Conservation (phyloP, 92 coral and sea anemone genomes). For the Phenganax subtilis region DNA sequence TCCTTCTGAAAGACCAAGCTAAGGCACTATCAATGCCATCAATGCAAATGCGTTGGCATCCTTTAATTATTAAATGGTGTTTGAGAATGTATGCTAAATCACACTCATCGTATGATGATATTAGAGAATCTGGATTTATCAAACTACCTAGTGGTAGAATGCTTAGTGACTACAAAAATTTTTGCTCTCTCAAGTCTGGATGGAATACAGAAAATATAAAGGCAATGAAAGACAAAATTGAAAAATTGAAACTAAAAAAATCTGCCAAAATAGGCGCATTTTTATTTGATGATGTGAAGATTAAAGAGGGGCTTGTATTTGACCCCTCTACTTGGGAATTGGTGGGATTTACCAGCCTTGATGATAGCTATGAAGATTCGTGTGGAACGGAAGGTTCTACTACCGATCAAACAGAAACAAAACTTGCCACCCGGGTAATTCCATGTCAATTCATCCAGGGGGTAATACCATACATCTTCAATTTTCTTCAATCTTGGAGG, state of each 20-base stretch:
- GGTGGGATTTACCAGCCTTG: constrained; percentile 29
- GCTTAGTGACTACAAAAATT: constrained; percentile 40
- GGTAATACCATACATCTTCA: neutral
- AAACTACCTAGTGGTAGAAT: constrained; percentile 46
- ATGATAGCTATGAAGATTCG: neutral
- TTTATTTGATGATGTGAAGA: constrained; percentile 38
- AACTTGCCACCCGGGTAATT: constrained; percentile 13
- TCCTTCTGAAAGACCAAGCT: constrained; percentile 21
- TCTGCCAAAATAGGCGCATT: constrained; percentile 33
- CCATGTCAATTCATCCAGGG: constrained; percentile 1
- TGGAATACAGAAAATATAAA: constrained; percentile 35
- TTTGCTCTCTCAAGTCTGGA: constrained; percentile 37
- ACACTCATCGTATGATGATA: constrained; percentile 34
- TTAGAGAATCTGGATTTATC: constrained; percentile 28
- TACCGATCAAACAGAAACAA: constrained; percentile 15
- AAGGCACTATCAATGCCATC: constrained; percentile 39
- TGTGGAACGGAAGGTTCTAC: neutral
- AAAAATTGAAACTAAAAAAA: constrained; percentile 34
- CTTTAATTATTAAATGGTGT: constrained; percentile 17
- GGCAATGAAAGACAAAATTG: constrained; percentile 36
- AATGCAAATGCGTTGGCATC: constrained; percentile 43
- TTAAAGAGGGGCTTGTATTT: constrained; percentile 39
- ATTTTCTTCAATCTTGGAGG: too few relatives aligned
- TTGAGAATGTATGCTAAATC: constrained; percentile 33
- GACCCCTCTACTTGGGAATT: constrained; percentile 43